Evolutionary conservation across 2,113 vertebrate species (phyloP), one percentile per base, ranked within the genome.

Genomic region (Dermatemys mawii): DNA sequence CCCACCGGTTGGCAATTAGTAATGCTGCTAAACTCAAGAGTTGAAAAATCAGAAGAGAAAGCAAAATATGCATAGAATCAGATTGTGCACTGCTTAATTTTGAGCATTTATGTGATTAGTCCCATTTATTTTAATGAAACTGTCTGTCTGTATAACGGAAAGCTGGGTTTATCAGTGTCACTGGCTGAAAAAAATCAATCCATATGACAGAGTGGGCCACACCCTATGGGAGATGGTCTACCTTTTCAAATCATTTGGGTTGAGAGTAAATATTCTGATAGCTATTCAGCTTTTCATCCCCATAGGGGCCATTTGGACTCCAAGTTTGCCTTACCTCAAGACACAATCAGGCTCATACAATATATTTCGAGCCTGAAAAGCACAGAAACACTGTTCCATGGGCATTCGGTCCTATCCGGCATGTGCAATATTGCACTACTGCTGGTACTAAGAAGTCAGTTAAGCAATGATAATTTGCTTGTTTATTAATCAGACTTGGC

Each of bases 101-200:
- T 60, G 57, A 60, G 11, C 27, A 32, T 60, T 91, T 53, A 21
- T 89, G 76, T 86, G 50, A 84, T 78, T 50, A 53, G 13, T 88
- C 21, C 21, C 70, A 6, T 24, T 17, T 88, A 67, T 32, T 22
- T 9, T 27, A 75, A 35, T 26, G 49, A 75, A 78, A 60, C 3
- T 22, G 6, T 7, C 88, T 60, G 22, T 27, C 29, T n/a, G 41
- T 83, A 11, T 35, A 53, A 38, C 41, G 75, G 78, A 54, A 88
- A 81, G 26, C 19, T 32, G 84, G 53, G 8, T 80, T 2, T n/a
- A 1, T 67, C 4, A 48, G 6, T 35, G 6, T 41, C 44, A n/a
- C 14, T 78, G 78, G 1, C 27, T 78, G 5, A 32, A 19, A n/a
- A 48, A 24, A 32, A 11, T 49, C 54, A 81, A 19, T 86, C 84